Base-by-base conservation (phyloP, 2,888 invertebrate genomes). In the Podabrus alpinus region DNA sequence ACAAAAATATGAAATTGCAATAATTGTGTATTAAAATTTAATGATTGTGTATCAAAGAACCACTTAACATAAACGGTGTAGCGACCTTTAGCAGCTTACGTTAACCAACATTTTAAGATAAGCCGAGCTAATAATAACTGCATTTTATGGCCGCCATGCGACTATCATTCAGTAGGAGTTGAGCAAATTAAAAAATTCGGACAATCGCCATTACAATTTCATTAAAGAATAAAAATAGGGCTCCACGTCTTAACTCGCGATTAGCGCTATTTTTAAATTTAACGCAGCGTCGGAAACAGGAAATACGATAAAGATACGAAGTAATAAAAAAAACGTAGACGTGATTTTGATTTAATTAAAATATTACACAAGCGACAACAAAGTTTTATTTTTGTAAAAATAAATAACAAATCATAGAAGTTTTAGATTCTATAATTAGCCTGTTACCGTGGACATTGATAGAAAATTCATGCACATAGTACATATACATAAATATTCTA, bases 71-170 rank as follows among this genome's bases (percentile, higher is more conserved):
- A 64, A 66, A 72, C 72, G 75, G 75, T 72, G 70, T 75, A 75
- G 72, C 75, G 75, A 75, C 75, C 75, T 75, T 75, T 75, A 75
- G 66, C 75, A 67, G 67, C 72, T 69, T 64, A 75, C 75, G 71
- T 75, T 75, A 68, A 64, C 62, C 62, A 75, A 68, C 71, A 69
- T 66, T 72, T 29, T 64, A 59, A 72, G 76, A 77, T 77, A 77
- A 77, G 69, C 74, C 64, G 74, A 69, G 76, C 74, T 77, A 77
- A 77, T 77, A 77, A 77, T 77, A 77, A 77, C 76, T 74, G 76
- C 76, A 74, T 74, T 77, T 74, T 77, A 77, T 69, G 15, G 72
- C 74, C 61, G 76, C 66, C 74, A 72, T 77, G 73, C 67, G 71
- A 61, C 45, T 45, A 45, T 45, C n/a, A 45, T 45, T 45, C 45